phyloP scores from a whole-genome alignment of 23 tunicate species.

The Corella eumyota region DNA sequence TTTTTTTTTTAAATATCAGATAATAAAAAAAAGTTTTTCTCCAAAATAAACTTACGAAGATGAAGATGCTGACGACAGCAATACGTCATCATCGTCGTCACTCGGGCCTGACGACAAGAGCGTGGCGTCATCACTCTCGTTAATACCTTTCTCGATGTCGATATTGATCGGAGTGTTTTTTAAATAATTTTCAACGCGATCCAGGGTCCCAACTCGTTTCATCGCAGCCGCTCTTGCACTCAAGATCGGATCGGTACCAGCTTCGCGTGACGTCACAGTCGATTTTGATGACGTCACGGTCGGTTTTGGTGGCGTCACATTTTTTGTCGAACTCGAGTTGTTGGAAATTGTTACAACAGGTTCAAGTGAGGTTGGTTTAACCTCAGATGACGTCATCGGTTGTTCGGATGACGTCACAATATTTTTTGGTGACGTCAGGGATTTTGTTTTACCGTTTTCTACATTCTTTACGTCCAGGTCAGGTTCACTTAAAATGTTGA shows the following conservation, averaged over 20 bases:
- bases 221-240: neutral
- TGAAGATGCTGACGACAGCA: neutral
- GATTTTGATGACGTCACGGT: no score
- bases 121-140: neutral
- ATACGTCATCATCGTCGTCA: neutral
- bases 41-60: no score
- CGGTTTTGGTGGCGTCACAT: neutral
- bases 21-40: no score
- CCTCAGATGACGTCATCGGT: neutral
- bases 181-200: conserved; percentile 39
- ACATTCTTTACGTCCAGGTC: no score
- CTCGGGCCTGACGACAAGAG: neutral
- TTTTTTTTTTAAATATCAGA: neutral
- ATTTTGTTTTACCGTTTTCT: no score
- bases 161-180: conserved; percentile 16
- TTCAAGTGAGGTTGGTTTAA: no score
- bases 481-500: conserved; percentile 4
- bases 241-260: neutral
- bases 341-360: no score
- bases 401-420: neutral
- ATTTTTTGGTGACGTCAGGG: neutral
- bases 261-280: no score
- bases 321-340: no score
- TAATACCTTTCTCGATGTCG: no score
- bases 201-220: conserved; percentile 19